Evolutionary conservation across 2,113 vertebrate genomes (phyloP).

Genomic region (Boleophthalmus pectinirostris): DNA sequence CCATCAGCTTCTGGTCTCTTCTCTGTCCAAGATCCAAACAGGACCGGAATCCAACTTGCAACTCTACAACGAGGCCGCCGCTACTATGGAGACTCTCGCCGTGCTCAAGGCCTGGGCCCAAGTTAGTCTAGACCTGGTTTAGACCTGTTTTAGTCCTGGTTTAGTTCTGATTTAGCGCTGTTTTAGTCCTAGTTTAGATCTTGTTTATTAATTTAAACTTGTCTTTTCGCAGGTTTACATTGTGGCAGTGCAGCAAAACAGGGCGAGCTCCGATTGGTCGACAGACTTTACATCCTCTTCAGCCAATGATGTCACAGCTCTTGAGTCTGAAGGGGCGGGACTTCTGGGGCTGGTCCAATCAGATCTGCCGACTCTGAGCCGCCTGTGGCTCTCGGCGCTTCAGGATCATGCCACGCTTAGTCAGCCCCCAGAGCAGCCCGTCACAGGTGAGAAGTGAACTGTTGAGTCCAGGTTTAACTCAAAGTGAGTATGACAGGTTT

Average conservation of each 20-base stretch:
- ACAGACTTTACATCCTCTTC: conserved; percentile 33
- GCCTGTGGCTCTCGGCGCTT: conserved; percentile 89
- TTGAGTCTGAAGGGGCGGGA: conserved; percentile 53
- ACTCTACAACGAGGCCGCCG: conserved; percentile 88
- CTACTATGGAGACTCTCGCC: conserved; percentile 90
- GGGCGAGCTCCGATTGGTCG: conserved; percentile 38
- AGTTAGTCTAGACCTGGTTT: conserved; percentile 64
- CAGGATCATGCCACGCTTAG: conserved; percentile 90
- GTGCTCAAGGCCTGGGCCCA: conserved; percentile 97
- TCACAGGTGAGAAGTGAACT: conserved; percentile 76
- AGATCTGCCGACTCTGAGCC: conserved; percentile 85
- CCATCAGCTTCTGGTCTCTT: conserved; percentile 89
- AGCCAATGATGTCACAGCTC: conserved; percentile 58
- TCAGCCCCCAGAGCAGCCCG: conserved; percentile 81
- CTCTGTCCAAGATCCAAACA: conserved; percentile 86
- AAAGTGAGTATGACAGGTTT: too few species aligned
- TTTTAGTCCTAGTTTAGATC: neutral
- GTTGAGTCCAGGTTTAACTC: neutral
- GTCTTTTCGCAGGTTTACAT: conserved; percentile 85
- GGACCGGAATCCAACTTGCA: conserved; percentile 81
- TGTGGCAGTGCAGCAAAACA: conserved; percentile 83
- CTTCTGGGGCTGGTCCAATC: conserved; percentile 85
- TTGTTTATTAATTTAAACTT: neutral
- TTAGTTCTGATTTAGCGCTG: too few species aligned
- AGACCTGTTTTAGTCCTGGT: neutral